Evolutionary conservation across 2,113 vertebrate genomes (phyloP).

Genomic region (Chaetorhynchus papuensis): DNA sequence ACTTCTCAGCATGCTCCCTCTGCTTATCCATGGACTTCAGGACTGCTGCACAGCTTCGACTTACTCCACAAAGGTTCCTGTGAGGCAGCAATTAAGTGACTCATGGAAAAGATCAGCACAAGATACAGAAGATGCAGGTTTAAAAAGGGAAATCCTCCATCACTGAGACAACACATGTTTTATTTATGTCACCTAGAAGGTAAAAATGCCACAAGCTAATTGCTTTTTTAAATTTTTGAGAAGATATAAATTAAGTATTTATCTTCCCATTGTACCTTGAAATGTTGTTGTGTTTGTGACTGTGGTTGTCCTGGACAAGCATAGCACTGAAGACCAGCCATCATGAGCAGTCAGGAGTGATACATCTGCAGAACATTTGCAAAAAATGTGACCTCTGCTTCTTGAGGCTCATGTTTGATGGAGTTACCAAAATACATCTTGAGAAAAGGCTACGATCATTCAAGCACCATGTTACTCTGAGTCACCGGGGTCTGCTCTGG

Average conservation of each 20-base stretch:
- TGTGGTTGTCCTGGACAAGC: neutral
- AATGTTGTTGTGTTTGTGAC: neutral
- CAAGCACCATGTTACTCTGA: neutral
- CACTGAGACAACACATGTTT: neutral
- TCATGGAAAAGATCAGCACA: neutral
- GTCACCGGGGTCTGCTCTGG: neutral
- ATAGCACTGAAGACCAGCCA: neutral
- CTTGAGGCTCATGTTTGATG: neutral
- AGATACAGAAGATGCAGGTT: neutral
- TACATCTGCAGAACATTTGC: neutral
- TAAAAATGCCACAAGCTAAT: neutral
- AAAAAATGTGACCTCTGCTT: neutral
- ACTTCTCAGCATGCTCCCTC: neutral
- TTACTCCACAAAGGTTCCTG: neutral
- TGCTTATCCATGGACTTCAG: neutral
- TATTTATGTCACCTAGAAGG: neutral
- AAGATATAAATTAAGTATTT: neutral
- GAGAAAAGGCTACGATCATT: neutral
- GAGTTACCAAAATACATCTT: neutral
- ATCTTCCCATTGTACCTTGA: neutral
- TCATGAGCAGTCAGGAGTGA: neutral
- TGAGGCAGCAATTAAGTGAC: neutral
- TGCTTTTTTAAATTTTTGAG: neutral
- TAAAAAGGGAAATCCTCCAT: neutral
- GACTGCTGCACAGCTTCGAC: neutral